Conservation (phyloP, 2,113 vertebrate species). For the Nycticryphes semicollaris region DNA sequence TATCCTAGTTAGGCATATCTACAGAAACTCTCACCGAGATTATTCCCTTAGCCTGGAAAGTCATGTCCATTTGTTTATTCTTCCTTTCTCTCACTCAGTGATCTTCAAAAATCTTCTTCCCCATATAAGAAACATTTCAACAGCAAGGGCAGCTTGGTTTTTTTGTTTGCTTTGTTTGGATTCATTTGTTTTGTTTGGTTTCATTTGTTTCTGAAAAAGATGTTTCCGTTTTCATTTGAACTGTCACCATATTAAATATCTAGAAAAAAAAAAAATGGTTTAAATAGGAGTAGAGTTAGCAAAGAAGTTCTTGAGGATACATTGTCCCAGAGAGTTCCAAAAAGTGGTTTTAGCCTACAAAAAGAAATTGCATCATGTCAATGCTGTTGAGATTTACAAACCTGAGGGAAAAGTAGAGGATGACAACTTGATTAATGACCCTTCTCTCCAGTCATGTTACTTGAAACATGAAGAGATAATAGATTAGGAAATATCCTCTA, state of each 20-base stretch:
- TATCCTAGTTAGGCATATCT: neutral
- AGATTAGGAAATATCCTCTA: neutral
- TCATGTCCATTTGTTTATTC: neutral
- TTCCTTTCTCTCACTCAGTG: neutral
- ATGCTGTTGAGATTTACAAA: neutral
- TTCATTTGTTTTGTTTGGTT: neutral
- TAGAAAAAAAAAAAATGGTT: no score
- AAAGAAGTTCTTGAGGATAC: neutral
- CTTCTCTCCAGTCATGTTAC: neutral
- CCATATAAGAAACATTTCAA: neutral
- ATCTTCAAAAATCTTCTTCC: neutral
- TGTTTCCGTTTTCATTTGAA: neutral
- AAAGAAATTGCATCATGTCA: neutral
- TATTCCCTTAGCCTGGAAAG: neutral
- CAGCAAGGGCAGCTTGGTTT: neutral
- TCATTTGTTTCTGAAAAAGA: neutral
- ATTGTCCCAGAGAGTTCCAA: neutral
- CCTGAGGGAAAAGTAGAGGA: neutral
- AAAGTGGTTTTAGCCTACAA: neutral
- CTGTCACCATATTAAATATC: rapidly evolving
- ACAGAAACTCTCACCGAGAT: rapidly evolving
- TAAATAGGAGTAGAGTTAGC: neutral
- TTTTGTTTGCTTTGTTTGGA: no score
- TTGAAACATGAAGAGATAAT: neutral
- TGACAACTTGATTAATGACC: neutral